A percentile compares a stretch with the other conserved stretches of the same genome.
Conservation (phyloP, 2,797 vertebrate genomes). For the Luscinia luscinia region DNA sequence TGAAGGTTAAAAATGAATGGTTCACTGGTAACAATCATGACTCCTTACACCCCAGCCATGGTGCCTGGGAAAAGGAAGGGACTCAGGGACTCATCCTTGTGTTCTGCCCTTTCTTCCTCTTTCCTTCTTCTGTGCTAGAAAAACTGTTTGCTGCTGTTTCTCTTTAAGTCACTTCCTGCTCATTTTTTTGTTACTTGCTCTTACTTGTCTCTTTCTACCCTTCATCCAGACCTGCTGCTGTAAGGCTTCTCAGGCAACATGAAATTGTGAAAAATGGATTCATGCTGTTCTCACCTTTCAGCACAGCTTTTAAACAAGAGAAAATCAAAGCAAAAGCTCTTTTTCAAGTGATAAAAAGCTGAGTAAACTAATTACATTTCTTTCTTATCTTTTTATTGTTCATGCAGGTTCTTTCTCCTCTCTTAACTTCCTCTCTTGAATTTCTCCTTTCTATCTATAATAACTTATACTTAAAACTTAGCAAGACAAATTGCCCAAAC, state of each 20-base stretch:
- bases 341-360: background rate
- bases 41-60: background rate
- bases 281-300: slow-evolving; percentile 3
- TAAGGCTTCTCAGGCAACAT: background rate
- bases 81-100: background rate
- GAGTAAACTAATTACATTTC: background rate
- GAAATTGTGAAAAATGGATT: slow-evolving; percentile 32
- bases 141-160: background rate
- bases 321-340: slow-evolving; percentile 14
- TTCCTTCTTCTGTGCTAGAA: background rate
- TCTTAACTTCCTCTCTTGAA: background rate
- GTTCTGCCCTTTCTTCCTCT: background rate
- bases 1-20: background rate
- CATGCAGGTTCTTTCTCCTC: background rate
- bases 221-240: background rate
- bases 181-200: background rate
- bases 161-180: background rate
- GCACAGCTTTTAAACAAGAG: slow-evolving; percentile 17
- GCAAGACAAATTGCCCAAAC: slow-evolving; percentile 6
- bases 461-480: background rate
- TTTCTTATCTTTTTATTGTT: background rate
- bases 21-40: background rate
- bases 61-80: background rate
- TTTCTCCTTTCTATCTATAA: background rate
- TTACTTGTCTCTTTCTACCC: background rate